Conservation (phyloP, 2,797 vertebrate genomes). For the Erethizon dorsatum region DNA sequence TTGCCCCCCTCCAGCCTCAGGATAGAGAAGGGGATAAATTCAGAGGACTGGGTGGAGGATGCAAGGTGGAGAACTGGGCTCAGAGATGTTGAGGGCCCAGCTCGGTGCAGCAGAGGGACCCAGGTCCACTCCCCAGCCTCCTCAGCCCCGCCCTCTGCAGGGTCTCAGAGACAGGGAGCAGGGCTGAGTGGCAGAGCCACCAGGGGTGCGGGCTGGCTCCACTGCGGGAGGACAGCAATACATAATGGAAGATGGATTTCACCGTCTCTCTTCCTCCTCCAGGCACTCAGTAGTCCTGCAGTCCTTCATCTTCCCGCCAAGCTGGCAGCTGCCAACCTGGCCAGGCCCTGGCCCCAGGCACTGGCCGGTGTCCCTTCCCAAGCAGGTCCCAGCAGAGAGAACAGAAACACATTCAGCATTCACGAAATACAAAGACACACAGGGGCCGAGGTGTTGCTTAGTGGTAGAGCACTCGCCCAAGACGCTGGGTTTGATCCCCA, state of each 20-base stretch:
- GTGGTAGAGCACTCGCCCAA: neutral
- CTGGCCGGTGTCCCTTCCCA: neutral
- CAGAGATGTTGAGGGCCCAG: too few relatives aligned
- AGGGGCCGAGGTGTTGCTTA: neutral
- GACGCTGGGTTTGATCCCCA: neutral
- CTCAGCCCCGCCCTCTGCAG: too few relatives aligned
- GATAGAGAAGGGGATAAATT: neutral
- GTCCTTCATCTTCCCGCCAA: neutral
- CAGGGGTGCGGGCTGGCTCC: neutral
- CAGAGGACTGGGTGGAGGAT: neutral
- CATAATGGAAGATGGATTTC: neutral
- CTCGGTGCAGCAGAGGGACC: neutral
- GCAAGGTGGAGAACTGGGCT: neutral
- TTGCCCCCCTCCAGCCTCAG: neutral
- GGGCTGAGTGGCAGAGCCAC: rapidly evolving
- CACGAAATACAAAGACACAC: neutral
- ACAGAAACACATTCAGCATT: neutral
- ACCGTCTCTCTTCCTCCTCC: neutral
- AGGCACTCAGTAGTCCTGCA: neutral
- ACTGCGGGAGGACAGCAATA: neutral
- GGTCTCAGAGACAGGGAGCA: neutral
- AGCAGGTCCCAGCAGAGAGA: rapidly evolving
- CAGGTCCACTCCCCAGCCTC: neutral
- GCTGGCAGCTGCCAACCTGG: neutral
- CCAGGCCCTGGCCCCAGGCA: neutral